These are phyloP conservation scores for Norana najaformis DNA, from an alignment of 2,888 invertebrate genomes.

Conservation along the genomic window DNA sequence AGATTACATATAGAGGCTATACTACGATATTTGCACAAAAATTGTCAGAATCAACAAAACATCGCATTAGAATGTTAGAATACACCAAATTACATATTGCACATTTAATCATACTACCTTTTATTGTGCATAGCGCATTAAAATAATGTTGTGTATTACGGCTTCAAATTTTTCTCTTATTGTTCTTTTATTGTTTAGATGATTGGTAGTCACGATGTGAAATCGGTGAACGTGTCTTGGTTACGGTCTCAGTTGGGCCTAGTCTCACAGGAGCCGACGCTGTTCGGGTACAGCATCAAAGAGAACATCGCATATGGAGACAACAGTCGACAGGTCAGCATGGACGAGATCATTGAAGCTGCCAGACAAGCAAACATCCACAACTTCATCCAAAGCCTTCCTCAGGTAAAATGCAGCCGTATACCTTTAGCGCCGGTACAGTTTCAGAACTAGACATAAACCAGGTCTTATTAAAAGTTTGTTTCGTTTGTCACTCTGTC, in stretches of 20 bases:
- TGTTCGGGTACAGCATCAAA: slow-evolving; percentile 79
- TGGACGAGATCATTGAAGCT: slow-evolving; percentile 46
- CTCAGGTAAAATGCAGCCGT: slow-evolving; percentile 36
- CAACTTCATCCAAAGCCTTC: slow-evolving; percentile 44
- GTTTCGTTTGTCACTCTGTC: too few species aligned
- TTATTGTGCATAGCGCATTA: too few species aligned
- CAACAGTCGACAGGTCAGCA: slow-evolving; percentile 44
- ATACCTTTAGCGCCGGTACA: too few species aligned
- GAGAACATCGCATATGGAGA: slow-evolving; percentile 49
- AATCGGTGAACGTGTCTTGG: slow-evolving; percentile 62
- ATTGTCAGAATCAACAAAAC: too few species aligned
- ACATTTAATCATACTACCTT: too few species aligned
- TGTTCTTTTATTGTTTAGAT: background rate
- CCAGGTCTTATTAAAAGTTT: too few species aligned
- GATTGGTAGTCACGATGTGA: slow-evolving; percentile 30
- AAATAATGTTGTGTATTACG: too few species aligned
- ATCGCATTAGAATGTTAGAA: too few species aligned
- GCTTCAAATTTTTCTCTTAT: background rate
- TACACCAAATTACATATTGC: too few species aligned
- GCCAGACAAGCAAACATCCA: slow-evolving; percentile 47
- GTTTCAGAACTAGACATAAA: too few species aligned
- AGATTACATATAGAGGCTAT: too few species aligned
- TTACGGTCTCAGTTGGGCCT: slow-evolving; percentile 81
- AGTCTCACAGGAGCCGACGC: slow-evolving; percentile 87
- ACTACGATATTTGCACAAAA: too few species aligned